A percentile compares a stretch with the other conserved stretches of the same genome.
phyloP scores from a whole-genome alignment of 2,888 invertebrate genomes.

The Xestoiulus laeticollis region DNA sequence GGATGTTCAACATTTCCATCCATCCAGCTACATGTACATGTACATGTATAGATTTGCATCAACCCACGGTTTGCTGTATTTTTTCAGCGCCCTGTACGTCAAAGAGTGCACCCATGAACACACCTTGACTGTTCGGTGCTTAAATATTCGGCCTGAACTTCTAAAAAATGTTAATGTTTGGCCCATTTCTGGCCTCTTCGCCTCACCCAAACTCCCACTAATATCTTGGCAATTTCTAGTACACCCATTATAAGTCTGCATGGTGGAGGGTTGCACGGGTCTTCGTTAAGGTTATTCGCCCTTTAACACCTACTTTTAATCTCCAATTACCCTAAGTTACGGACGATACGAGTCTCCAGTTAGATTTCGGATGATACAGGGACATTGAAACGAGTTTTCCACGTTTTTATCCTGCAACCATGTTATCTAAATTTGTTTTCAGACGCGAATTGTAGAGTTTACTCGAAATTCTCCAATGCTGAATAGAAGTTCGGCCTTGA shows the following conservation, averaged over 20 bases:
- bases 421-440: not conserved
- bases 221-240: not conserved
- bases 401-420: not conserved
- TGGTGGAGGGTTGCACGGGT: not conserved
- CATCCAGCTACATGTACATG: too few relatives aligned
- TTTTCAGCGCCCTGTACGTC: not conserved
- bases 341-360: not conserved
- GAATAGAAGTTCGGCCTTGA: not conserved
- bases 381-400: not conserved
- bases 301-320: not conserved
- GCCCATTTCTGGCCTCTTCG: constrained; percentile 34
- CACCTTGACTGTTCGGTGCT: constrained; percentile 10
- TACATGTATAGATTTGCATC: not conserved
- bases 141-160: constrained; percentile 34
- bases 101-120: not conserved
- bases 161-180: constrained; percentile 31
- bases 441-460: constrained; percentile 16
- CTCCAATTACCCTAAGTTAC: not conserved
- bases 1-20: too few relatives aligned
- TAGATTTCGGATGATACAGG: not conserved
- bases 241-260: not conserved
- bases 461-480: constrained; percentile 3
- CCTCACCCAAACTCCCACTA: constrained; percentile 34
- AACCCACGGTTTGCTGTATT: not conserved
- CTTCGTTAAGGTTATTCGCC: not conserved